Conservation (phyloP, 1,140 invertebrate genomes). For the Sinonovacula constricta region DNA sequence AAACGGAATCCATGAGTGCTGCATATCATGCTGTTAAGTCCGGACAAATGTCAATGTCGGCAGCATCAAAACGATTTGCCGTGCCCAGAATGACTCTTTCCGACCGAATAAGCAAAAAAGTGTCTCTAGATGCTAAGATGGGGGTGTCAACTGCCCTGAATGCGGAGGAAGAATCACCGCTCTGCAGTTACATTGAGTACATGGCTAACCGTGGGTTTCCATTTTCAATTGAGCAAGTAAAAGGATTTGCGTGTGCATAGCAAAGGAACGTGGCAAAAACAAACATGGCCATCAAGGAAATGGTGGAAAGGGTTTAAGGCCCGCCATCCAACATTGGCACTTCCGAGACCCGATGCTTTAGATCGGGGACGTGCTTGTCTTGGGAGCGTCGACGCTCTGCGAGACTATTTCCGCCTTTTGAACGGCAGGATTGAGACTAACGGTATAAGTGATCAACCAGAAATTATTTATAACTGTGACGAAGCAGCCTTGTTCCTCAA, state of each 20-base stretch:
- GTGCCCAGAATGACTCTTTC: conserved; percentile 24
- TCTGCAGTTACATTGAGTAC: conserved; percentile 10
- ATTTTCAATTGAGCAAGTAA: no score
- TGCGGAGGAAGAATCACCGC: conserved; percentile 12
- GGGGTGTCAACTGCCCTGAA: conserved; percentile 17
- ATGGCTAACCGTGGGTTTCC: conserved; percentile 31
- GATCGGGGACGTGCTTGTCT: conserved; percentile 14
- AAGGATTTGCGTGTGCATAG: conserved; percentile 6
- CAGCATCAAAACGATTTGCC: conserved; percentile 16
- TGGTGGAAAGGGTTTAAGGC: conserved; percentile 26
- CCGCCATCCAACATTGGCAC: not conserved
- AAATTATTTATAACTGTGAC: conserved; percentile 40
- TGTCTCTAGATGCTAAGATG: conserved; percentile 16
- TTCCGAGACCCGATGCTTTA: conserved; percentile 17
- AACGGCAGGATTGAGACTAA: conserved; percentile 24
- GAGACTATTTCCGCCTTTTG: conserved; percentile 22
- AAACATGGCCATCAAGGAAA: not conserved
- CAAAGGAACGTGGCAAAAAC: conserved; percentile 6
- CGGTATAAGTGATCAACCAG: conserved; percentile 1
- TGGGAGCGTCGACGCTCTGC: conserved; percentile 7
- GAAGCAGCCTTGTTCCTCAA: conserved; percentile 19
- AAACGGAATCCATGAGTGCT: no score
- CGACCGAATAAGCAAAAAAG: conserved; percentile 6
- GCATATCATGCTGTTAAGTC: no score
- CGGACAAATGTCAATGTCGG: no score